These are phyloP conservation scores for Drosophila hawaiiensis DNA, from an alignment of 2,888 invertebrate species.

Conservation along the genomic window DNA sequence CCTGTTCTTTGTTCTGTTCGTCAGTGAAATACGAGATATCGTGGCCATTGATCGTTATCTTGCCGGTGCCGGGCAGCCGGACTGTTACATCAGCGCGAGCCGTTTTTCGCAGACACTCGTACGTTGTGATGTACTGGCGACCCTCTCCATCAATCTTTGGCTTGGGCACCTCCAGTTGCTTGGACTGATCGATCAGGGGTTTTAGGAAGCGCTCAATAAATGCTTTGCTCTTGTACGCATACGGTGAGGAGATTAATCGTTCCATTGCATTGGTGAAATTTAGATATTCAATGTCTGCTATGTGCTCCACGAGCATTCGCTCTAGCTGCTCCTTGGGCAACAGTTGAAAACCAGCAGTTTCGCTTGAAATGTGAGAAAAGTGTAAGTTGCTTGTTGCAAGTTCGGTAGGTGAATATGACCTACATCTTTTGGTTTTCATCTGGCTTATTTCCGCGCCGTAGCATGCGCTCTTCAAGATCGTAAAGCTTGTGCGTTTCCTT, in stretches of 20 bases:
- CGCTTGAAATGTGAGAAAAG: slow-evolving; percentile 81
- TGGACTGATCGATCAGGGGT: slow-evolving; percentile 87
- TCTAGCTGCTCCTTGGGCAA: slow-evolving; percentile 89
- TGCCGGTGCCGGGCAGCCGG: slow-evolving; percentile 92
- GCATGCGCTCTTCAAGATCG: slow-evolving; percentile 90
- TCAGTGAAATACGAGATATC: slow-evolving; percentile 92
- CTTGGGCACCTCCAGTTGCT: slow-evolving; percentile 88
- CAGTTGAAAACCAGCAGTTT: slow-evolving; percentile 88
- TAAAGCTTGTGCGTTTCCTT: slow-evolving; percentile 89
- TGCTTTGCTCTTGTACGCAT: slow-evolving; percentile 89
- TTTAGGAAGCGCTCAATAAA: slow-evolving; percentile 91
- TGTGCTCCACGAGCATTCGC: slow-evolving; percentile 88
- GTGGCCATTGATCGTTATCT: slow-evolving; percentile 91
- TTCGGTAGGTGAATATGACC: slow-evolving; percentile 62
- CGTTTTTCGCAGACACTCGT: slow-evolving; percentile 90
- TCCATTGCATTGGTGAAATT: slow-evolving; percentile 91
- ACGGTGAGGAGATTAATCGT: slow-evolving; percentile 89
- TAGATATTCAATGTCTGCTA: slow-evolving; percentile 90
- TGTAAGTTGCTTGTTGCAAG: not conserved
- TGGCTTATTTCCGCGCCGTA: slow-evolving; percentile 87
- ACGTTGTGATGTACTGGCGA: slow-evolving; percentile 89
- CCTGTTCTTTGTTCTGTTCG: slow-evolving; percentile 91
- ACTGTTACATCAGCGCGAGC: slow-evolving; percentile 93
- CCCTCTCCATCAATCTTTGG: slow-evolving; percentile 90
- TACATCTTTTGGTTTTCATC: slow-evolving; percentile 88